These are phyloP conservation scores for Desmophyllum pertusum DNA, from an alignment of 92 coral and sea anemone species.

Conservation along the genomic window DNA sequence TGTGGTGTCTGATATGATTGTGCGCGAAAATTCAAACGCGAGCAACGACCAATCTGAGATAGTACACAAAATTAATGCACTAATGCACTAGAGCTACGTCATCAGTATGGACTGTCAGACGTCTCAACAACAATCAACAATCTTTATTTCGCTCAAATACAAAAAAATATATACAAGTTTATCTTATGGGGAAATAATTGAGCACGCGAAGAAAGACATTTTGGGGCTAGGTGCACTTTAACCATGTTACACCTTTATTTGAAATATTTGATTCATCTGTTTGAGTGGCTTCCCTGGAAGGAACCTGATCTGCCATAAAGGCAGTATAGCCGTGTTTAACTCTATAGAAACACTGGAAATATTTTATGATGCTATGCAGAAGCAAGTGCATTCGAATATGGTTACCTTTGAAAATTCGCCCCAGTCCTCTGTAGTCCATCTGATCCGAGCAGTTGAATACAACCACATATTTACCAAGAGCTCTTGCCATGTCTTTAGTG, in stretches of 20 bases:
- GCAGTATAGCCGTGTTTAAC: background rate
- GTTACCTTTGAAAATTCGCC: slow-evolving; percentile 80
- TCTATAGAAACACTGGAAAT: background rate
- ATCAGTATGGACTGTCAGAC: too few species aligned
- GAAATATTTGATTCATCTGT: too few species aligned
- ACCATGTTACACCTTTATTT: background rate
- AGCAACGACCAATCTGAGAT: background rate
- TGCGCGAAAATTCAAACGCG: too few species aligned
- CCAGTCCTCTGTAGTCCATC: slow-evolving; percentile 90
- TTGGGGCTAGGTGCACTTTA: background rate
- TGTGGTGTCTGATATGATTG: too few species aligned
- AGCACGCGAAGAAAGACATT: background rate
- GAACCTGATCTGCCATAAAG: too few species aligned
- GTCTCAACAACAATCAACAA: too few species aligned
- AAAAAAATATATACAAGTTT: too few species aligned
- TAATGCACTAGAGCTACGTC: too few species aligned
- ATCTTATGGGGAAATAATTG: background rate
- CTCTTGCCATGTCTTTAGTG: slow-evolving; percentile 89
- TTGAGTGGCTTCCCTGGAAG: too few species aligned
- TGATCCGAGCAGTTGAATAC: slow-evolving; percentile 92
- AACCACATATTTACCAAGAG: slow-evolving; percentile 88
- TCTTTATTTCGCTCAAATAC: too few species aligned
- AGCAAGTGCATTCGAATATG: background rate
- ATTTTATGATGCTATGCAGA: background rate
- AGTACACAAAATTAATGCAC: background rate